A percentile compares a stretch with the other conserved stretches of the same genome.
Conservation (phyloP, 2,888 invertebrate genomes). For the Chymomyza procnemis region DNA sequence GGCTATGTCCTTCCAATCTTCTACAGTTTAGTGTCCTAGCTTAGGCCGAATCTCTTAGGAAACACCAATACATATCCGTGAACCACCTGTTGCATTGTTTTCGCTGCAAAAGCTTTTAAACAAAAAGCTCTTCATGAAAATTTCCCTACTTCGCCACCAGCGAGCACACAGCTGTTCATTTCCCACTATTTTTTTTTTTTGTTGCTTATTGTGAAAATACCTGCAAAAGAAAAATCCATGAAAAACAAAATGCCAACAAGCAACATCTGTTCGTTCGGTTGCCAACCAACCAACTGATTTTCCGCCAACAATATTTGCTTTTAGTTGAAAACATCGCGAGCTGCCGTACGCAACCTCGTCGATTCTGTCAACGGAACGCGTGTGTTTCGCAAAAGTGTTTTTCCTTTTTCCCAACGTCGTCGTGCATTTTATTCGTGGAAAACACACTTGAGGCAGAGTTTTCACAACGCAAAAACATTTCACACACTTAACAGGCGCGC, state of each 20-base stretch:
- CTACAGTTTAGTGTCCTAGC: too few relatives aligned
- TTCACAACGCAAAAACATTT: constrained; percentile 13
- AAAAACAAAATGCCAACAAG: background rate
- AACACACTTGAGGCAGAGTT: constrained; percentile 5
- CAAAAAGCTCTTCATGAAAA: background rate
- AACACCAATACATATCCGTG: too few relatives aligned
- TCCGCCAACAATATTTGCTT: constrained; percentile 9
- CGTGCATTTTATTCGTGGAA: background rate
- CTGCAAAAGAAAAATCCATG: background rate
- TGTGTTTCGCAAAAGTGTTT: background rate
- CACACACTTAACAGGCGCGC: constrained; percentile 20
- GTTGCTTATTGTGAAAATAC: background rate
- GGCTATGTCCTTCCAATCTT: too few relatives aligned
- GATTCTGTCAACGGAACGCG: constrained; percentile 19
- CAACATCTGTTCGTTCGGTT: constrained; percentile 2
- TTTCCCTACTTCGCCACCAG: background rate
- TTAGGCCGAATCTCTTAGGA: too few relatives aligned
- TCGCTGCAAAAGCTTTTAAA: background rate
- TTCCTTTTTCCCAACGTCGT: background rate
- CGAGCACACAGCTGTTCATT: background rate
- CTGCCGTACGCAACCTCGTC: constrained; percentile 12
- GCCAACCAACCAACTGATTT: constrained; percentile 11
- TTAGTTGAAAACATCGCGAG: constrained; percentile 23
- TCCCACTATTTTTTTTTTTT: background rate
- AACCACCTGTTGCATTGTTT: background rate